Evolutionary conservation across 1,140 invertebrate species (phyloP).

Genomic region (Plodia interpunctella): DNA sequence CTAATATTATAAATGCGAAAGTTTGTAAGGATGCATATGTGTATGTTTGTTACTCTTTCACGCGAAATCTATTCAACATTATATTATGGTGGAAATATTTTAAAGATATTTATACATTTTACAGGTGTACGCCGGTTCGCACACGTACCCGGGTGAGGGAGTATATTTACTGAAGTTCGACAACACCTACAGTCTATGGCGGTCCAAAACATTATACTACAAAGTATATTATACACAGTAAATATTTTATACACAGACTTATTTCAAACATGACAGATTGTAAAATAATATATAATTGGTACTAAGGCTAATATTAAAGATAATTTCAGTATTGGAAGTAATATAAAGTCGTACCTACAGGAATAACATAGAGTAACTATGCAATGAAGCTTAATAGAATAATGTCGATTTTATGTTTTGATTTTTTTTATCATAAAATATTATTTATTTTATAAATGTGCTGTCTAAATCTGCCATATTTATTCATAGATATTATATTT

Average conservation of each 20-base stretch:
- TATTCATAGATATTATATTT: too few species aligned
- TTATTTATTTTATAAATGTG: not conserved
- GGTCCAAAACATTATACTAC: constrained; percentile 99
- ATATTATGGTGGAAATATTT: too few species aligned
- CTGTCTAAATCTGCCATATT: too few species aligned
- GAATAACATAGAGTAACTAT: not conserved
- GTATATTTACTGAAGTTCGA: constrained; percentile 99
- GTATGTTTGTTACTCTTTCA: too few species aligned
- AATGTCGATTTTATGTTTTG: not conserved
- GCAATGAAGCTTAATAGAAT: not conserved
- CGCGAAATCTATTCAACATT: too few species aligned
- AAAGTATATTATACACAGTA: constrained; percentile 95
- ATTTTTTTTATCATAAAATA: not conserved
- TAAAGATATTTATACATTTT: too few species aligned
- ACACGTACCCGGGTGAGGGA: constrained; percentile 97
- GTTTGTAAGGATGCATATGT: too few species aligned
- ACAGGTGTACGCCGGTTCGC: constrained; percentile 98
- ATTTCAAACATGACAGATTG: constrained; percentile 36
- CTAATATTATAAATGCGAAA: too few species aligned
- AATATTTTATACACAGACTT: constrained; percentile 20
- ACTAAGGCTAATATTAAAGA: not conserved
- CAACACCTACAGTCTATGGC: constrained; percentile 99
- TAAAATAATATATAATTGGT: constrained; percentile 11
- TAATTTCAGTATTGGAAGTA: not conserved
- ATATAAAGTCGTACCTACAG: not conserved